Base-by-base conservation (phyloP, 1,140 invertebrate species). In the Euborellia annulipes region DNA sequence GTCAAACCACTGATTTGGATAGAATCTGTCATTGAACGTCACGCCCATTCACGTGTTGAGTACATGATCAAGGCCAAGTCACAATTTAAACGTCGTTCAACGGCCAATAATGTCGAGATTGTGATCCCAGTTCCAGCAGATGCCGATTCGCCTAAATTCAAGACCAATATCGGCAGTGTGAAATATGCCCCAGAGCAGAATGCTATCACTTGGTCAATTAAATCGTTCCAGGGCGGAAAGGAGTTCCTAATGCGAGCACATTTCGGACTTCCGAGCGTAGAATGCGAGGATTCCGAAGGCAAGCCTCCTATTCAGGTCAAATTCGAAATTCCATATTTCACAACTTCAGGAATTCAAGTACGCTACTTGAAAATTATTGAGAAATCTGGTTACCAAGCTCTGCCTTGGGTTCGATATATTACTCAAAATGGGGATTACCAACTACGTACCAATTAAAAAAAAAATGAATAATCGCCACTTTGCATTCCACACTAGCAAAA, bases 21-120 rank as follows among this genome's bases (percentile, higher is more conserved):
- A 51, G 96, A 99, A 63, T 96, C 93, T 19, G 93, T 98, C 1
- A 98, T 98, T 52, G 95, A 99, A 62, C 75, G 92, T n/a, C 91
- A 98, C 68, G 90, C 85, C 19, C 93, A 98, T 64, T 96, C 91
- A 49, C 69, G 96, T 43, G 92, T 99, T 1, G 96, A 99, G 59
- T 98, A 94, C 61, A 99, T 98, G 94, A 93, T 99, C 14, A 98
- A 98, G 66, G 95, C 95, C 0, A 95, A 96, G 64, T 96, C 92
- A 39, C 95, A 99, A 65, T 99, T 99, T 60, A 99, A 99, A 64
- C 71, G 93, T 30, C 71, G 94, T 36, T 98, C 93, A 0, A 98
- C 94, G 2, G 95, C 96, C 0, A 98, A 98, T 61, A 97, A 98
- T 66, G 96, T 99, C 9, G 94, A 99, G 66, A 96, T 99, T 45